Base-by-base conservation (phyloP, 2,113 vertebrate genomes). In the Amia ocellicauda region DNA sequence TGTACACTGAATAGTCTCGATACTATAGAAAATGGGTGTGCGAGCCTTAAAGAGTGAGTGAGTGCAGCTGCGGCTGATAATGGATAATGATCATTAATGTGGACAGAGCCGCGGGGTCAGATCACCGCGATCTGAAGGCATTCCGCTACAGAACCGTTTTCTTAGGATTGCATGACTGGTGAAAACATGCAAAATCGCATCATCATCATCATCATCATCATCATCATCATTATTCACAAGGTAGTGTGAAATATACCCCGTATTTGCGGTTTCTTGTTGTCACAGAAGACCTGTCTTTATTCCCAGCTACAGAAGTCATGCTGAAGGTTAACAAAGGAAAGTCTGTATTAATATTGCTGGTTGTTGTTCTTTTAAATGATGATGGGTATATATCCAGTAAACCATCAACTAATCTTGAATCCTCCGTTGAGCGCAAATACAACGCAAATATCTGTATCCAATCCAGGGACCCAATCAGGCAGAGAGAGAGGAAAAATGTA, bases 241-340 rank as follows among this genome's bases (percentile, higher is more conserved):
- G 28, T 53, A 53, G 19, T 58, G 64, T 57, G 58, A 43, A 72
- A 74, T 94, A 90, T 89, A 99, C 95, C 94, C 89, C 94, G 62
- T 92, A 91, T 93, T 97, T 99, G 81, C 93, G 91, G 88, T 85
- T 92, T 83, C 94, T 84, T 74, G 84, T 86, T 78, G 91, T 88
- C 69, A 90, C 91, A 49, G 91, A 89, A 10, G 87, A 81, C 84
- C 94, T 87, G 69, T 98, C 96, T 84, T 98, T 99, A 87, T 89
- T 94, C 71, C 93, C 96, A 69, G 91, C 91, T 73, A 98, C 90
- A 5, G 96, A 99, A 91, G 93, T 97, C 96, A 99, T 99, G 84
- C 75, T 93, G 87, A 80, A 83, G 75, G 81, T 81, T 60, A 70
- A 81, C 71, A 19, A 69, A 23, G 17, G 40, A 56, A 50, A 57